phyloP scores from a whole-genome alignment of 2,797 vertebrate species.

The Fistularia commersonii region DNA sequence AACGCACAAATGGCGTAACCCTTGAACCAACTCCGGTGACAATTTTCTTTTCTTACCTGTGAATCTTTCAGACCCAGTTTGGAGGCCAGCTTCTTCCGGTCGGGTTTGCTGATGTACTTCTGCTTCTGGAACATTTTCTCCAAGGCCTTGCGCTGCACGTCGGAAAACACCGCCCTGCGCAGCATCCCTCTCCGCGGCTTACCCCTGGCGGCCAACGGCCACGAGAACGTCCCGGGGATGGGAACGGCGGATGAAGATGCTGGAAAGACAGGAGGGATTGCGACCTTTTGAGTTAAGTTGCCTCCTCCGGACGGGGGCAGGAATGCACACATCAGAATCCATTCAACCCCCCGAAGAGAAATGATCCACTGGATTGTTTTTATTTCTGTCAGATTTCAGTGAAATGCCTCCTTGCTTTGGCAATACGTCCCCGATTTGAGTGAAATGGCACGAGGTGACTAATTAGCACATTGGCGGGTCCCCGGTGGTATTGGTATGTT shows the following conservation, averaged over 20 bases:
- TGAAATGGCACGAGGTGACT: slow-evolving; percentile 91
- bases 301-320: no score
- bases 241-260: slow-evolving; percentile 87
- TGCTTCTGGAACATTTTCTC: slow-evolving; percentile 99
- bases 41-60: slow-evolving; percentile 74
- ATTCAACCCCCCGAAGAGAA: no score
- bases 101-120: slow-evolving; percentile 98
- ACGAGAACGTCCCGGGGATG: slow-evolving; percentile 94
- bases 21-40: no score
- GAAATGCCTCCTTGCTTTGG: slow-evolving; percentile 39
- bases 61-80: slow-evolving; percentile 96
- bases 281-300: no score
- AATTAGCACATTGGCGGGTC: slow-evolving; percentile 93
- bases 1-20: no score
- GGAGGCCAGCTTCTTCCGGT: slow-evolving; percentile 91
- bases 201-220: slow-evolving; percentile 88
- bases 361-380: not conserved
- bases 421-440: slow-evolving; percentile 76
- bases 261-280: slow-evolving; percentile 31
- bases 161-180: slow-evolving; percentile 92
- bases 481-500: slow-evolving; percentile 88
- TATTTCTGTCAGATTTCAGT: slow-evolving; percentile 21
- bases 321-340: no score
- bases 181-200: slow-evolving; percentile 96
- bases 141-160: slow-evolving; percentile 93